Conservation (phyloP, 2,797 vertebrate genomes). For the Pipistrellus pygmaeus region DNA sequence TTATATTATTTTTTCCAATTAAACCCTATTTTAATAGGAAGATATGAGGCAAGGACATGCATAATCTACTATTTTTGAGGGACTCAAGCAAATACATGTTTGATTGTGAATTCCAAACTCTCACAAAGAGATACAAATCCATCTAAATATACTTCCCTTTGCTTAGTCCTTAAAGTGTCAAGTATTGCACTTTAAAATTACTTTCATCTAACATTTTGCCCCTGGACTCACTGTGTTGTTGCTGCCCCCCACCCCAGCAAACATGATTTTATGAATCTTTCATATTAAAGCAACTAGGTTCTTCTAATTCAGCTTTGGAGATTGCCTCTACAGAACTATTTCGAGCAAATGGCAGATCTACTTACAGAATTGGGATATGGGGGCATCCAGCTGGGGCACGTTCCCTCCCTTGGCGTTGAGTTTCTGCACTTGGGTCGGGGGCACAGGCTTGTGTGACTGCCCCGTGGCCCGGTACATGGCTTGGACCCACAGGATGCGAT, state of each 20-base stretch:
- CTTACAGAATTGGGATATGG: conserved; percentile 99
- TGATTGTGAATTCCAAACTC: conserved; percentile 68
- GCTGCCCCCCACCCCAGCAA: not conserved
- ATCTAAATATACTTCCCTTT: conserved; percentile 75
- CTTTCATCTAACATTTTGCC: conserved; percentile 67
- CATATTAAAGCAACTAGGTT: conserved; percentile 77
- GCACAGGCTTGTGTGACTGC: conserved; percentile 98
- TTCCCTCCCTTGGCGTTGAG: conserved; percentile 96
- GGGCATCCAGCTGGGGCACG: conserved; percentile 96
- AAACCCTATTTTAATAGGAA: conserved; percentile 76
- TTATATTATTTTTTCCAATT: conserved; percentile 74
- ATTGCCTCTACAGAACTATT: conserved; percentile 76
- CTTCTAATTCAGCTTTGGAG: conserved; percentile 54
- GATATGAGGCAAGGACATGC: conserved; percentile 66
- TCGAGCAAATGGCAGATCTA: conserved; percentile 85
- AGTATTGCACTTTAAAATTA: conserved; percentile 91
- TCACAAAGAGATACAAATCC: conserved; percentile 44
- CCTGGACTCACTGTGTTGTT: conserved; percentile 64
- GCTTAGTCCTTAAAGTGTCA: conserved; percentile 84
- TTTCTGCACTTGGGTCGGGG: conserved; percentile 99
- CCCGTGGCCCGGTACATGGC: conserved; percentile 99
- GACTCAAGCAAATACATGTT: conserved; percentile 69
- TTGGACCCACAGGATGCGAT: conserved; percentile 99
- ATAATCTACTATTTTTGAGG: conserved; percentile 66
- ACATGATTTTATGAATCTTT: conserved; percentile 75